Evolutionary conservation across 2,113 vertebrate species (phyloP), one percentile per base, ranked within the genome.

Genomic region (Gobius niger): DNA sequence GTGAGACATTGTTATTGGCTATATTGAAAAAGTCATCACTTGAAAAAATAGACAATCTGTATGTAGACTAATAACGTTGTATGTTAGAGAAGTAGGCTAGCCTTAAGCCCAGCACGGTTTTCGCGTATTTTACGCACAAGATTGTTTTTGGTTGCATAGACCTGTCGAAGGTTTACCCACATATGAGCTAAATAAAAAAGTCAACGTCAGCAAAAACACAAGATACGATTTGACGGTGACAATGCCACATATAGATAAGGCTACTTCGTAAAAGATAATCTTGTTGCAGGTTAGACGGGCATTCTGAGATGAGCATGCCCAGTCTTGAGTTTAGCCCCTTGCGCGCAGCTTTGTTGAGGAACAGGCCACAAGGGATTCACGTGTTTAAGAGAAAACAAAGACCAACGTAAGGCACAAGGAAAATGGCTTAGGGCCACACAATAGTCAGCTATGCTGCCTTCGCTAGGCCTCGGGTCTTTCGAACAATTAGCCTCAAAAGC

Each of bases 371-470:
- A 47, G 86, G 68, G 73, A 81, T 54, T 73, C 77, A 79, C 76
- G 77, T 71, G 82, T 82, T 85, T 85, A 66, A 78, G 60, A 69
- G 47, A 78, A 67, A 77, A 80, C 75, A 82, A 78, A 80, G 72
- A 80, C 50, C 47, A 78, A 82, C 47, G 74, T 74, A 73, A 79
- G 19, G 47, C 64, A 44, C 64, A 42, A 7, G 9, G 54, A 57
- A 76, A 78, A 18, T 80, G 52, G 57, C 81, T 81, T 34, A 52
- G 60, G 80, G 72, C 57, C 68, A 77, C 61, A 74, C 76, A 76
- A 78, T 65, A 74, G 68, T 16, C 54, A 57, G 47, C 72, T 11
- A 73, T 68, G 50, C 63, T 62, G 40, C 15, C 24, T 52, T 59
- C 47, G 47, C 24, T 42, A 62, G 72, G 51, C 24, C 56, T 47